Conservation (phyloP, 2,113 vertebrate species). For the Vicugna pacos region DNA sequence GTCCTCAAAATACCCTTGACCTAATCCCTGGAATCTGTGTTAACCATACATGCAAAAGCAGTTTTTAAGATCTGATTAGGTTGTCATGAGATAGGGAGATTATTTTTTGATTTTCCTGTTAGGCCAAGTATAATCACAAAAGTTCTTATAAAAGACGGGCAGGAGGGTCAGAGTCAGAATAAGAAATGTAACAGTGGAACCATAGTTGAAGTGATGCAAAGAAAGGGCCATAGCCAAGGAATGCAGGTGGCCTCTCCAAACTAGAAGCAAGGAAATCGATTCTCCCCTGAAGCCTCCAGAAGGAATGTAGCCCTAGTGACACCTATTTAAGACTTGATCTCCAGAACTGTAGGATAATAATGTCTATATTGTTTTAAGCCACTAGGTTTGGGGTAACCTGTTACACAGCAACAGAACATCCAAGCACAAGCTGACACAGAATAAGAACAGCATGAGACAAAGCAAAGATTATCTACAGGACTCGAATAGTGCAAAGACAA, state of each 20-base stretch:
- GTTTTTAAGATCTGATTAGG: not conserved
- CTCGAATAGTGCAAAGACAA: not conserved
- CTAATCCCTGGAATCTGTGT: not conserved
- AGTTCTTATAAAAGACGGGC: not conserved
- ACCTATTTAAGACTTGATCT: not conserved
- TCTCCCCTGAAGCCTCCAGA: not conserved
- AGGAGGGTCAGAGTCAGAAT: not conserved
- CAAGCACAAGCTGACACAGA: not conserved
- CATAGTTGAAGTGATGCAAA: not conserved
- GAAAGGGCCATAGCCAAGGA: not conserved
- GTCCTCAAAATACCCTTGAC: not conserved
- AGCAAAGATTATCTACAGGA: not conserved
- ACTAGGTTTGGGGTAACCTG: not conserved
- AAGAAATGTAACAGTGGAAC: not conserved
- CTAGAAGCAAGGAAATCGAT: not conserved
- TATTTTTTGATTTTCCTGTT: not conserved
- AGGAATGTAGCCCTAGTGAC: not conserved
- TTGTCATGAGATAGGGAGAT: not conserved
- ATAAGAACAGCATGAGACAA: not conserved
- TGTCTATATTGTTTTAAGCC: not conserved
- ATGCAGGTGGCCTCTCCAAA: not conserved
- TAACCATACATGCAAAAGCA: not conserved
- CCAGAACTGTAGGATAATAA: not conserved
- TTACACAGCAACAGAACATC: slow-evolving; percentile 10
- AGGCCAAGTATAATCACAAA: not conserved